These are phyloP conservation scores for Apis mellifera DNA, from an alignment of 1,140 invertebrate genomes.

Conservation along the genomic window Amel_HAv3.1 CM009935.2:4003001-4003500, in stretches of 20 bases:
- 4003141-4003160: conserved; percentile 40
- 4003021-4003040: too few relatives aligned
- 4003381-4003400: conserved; percentile 60
- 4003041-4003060: too few relatives aligned
- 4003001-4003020: too few relatives aligned
- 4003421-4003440: conserved; percentile 35
- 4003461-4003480: conserved; percentile 23
- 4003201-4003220: conserved; percentile 53
- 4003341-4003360: conserved; percentile 39
- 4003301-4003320: conserved; percentile 57
- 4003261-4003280: conserved; percentile 27
- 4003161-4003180: conserved; percentile 36
- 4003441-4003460: conserved; percentile 22
- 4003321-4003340: conserved; percentile 30
- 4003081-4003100: not conserved
- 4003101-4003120: conserved; percentile 33
- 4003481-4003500: conserved; percentile 46
- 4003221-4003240: conserved; percentile 55
- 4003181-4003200: conserved; percentile 49
- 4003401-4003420: conserved; percentile 54
- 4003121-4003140: conserved; percentile 16
- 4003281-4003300: conserved; percentile 35
- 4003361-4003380: conserved; percentile 56
- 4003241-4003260: conserved; percentile 61
- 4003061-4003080: too few relatives aligned